A percentile compares a stretch with the other conserved stretches of the same genome.
phyloP scores from a whole-genome alignment of 2,113 vertebrate species.

The Hypomesus transpacificus region DNA sequence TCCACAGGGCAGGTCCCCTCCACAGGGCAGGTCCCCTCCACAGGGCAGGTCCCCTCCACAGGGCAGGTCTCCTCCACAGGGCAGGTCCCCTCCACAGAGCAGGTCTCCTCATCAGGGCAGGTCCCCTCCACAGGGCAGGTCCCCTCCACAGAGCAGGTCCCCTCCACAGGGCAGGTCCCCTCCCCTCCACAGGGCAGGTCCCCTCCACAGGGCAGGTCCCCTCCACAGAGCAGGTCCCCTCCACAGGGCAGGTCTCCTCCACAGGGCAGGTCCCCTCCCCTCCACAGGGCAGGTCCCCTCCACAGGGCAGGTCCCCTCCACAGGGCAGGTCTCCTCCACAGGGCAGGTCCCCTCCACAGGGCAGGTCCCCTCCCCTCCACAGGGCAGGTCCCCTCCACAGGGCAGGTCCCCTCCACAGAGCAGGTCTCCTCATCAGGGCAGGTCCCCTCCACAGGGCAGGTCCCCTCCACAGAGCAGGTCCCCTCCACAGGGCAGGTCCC shows the following conservation, averaged over 20 bases:
- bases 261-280: too few relatives aligned
- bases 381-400: slow-evolving; percentile 25
- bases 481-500: slow-evolving; percentile 33
- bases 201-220: slow-evolving; percentile 33
- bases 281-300: slow-evolving; percentile 19
- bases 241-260: slow-evolving; percentile 30
- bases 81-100: slow-evolving; percentile 31
- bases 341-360: slow-evolving; percentile 26
- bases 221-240: slow-evolving; percentile 15
- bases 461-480: too few relatives aligned
- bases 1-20: slow-evolving; percentile 29
- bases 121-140: slow-evolving; percentile 29
- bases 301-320: slow-evolving; percentile 30
- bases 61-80: slow-evolving; percentile 31
- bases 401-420: slow-evolving; percentile 31
- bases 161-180: slow-evolving; percentile 35
- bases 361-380: too few relatives aligned
- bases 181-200: too few relatives aligned
- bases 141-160: too few relatives aligned
- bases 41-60: slow-evolving; percentile 29
- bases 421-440: too few relatives aligned
- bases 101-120: too few relatives aligned
- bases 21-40: slow-evolving; percentile 30
- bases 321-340: too few relatives aligned
- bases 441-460: slow-evolving; percentile 30